Conservation (phyloP, 2,888 invertebrate genomes). For the Branchipolynoe longqiensis region DNA sequence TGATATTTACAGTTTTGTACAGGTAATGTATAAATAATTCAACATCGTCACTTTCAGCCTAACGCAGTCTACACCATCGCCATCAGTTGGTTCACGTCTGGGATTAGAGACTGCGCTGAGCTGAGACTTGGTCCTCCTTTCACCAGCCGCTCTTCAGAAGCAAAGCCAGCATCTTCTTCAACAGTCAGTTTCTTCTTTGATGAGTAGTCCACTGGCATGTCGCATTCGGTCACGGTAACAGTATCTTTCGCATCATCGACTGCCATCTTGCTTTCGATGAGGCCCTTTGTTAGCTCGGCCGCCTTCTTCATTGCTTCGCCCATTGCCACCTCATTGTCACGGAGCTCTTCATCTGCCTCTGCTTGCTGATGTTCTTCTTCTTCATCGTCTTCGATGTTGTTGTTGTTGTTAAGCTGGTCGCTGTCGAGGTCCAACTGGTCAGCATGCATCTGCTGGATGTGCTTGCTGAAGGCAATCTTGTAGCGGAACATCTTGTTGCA, state of each 20-base stretch:
- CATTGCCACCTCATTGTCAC: not conserved
- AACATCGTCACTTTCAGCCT: not conserved
- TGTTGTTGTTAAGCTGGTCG: conserved; percentile 35
- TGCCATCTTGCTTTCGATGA: not conserved
- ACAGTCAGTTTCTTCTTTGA: not conserved
- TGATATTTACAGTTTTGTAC: conserved; percentile 11
- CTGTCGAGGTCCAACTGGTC: conserved; percentile 2
- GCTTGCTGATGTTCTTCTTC: not conserved
- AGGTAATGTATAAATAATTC: conserved; percentile 17
- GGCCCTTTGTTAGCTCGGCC: no score
- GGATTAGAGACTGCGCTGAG: no score
- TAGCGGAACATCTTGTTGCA: conserved; percentile 53
- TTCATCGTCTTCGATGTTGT: conserved; percentile 4
- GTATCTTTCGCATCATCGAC: no score
- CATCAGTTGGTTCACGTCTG: no score
- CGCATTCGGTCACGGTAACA: not conserved
- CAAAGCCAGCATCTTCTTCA: no score
- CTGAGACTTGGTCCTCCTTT: no score
- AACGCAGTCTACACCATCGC: no score
- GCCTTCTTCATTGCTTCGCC: no score
- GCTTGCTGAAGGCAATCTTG: conserved; percentile 44
- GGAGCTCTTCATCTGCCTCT: not conserved
- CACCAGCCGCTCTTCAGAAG: no score
- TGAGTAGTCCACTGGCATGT: conserved; percentile 48
- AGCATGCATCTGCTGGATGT: conserved; percentile 36